Conservation (phyloP, 2,797 vertebrate species). For the Helarctos malayanus region DNA sequence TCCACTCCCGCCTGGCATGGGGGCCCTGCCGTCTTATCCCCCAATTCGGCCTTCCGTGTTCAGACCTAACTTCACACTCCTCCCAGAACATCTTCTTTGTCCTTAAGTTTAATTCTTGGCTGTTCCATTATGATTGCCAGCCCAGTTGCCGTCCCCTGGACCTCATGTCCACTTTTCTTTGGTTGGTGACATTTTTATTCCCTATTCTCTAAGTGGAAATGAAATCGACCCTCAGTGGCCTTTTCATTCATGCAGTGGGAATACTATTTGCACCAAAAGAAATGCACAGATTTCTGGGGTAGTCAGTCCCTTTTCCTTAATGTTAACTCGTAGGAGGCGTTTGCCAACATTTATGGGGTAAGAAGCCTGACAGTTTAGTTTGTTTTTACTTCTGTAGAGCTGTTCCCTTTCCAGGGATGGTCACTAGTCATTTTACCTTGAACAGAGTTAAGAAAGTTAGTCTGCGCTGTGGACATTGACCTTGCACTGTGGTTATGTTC, state of each 20-base stretch:
- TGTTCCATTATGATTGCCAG: neutral
- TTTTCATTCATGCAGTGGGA: accelerated
- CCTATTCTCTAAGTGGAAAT: neutral
- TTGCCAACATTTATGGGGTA: accelerated
- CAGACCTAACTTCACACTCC: accelerated
- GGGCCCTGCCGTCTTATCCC: neutral
- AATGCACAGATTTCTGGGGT: accelerated
- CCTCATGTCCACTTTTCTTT: accelerated
- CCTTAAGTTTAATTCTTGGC: neutral
- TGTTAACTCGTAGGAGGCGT: neutral
- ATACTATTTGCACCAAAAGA: neutral
- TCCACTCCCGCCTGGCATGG: accelerated
- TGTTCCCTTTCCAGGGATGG: neutral
- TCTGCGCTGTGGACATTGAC: neutral
- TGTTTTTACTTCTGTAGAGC: neutral
- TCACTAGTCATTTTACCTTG: neutral
- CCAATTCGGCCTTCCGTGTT: neutral
- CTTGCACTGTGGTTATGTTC: neutral
- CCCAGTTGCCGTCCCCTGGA: no score
- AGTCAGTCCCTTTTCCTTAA: neutral
- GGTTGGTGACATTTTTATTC: neutral
- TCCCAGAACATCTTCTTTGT: no score
- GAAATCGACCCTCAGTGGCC: accelerated
- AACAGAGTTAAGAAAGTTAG: neutral
- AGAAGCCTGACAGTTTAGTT: neutral